Conservation (phyloP, 2,888 invertebrate genomes). For the Tetranychus truncatus region DNA sequence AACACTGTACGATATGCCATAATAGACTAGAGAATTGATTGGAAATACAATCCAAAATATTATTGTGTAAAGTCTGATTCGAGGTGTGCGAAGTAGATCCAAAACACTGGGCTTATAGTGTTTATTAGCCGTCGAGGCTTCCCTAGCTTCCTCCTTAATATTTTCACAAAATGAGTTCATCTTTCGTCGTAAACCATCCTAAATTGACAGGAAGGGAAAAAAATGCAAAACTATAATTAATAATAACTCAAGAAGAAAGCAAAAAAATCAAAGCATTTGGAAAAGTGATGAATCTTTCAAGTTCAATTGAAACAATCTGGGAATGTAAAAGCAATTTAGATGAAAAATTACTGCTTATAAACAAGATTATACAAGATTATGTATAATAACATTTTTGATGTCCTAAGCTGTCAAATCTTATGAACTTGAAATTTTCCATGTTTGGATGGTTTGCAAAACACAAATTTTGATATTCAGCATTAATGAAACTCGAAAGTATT, state of each 20-base stretch:
- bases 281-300: too few relatives aligned
- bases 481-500: too few relatives aligned
- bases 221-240: neutral
- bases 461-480: too few relatives aligned
- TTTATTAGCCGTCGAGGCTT: neutral
- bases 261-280: too few relatives aligned
- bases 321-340: too few relatives aligned
- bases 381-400: too few relatives aligned
- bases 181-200: neutral
- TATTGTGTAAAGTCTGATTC: conserved; percentile 47
- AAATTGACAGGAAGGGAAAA: neutral
- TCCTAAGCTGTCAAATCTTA: too few relatives aligned
- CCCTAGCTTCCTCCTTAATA: neutral
- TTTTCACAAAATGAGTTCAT: neutral
- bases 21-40: conserved; percentile 55
- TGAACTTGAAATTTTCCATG: too few relatives aligned
- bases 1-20: conserved; percentile 53
- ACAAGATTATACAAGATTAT: too few relatives aligned
- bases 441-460: too few relatives aligned
- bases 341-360: too few relatives aligned
- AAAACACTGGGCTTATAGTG: neutral
- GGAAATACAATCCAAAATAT: conserved; percentile 49
- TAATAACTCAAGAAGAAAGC: neutral
- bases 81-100: conserved; percentile 18
- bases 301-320: too few relatives aligned